Evolutionary conservation across 2,113 vertebrate genomes (phyloP).

Genomic region (Apaloderma vittatum): DNA sequence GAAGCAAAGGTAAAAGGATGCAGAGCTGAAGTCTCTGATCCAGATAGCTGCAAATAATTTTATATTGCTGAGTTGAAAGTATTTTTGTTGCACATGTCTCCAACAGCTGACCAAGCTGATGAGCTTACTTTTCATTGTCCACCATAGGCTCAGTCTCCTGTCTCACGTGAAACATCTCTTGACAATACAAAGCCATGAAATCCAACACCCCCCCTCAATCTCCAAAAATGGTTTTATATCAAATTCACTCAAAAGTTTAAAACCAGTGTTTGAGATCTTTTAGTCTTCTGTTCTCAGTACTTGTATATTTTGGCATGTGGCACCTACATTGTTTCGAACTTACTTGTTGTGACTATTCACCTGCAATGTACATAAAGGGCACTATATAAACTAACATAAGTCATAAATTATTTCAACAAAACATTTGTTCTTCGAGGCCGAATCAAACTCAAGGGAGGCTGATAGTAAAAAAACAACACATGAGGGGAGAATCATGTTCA

Average conservation of each 20-base stretch:
- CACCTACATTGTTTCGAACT: neutral
- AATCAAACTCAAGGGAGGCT: neutral
- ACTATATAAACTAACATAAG: neutral
- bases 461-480: neutral
- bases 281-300: constrained; percentile 5
- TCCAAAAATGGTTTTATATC: neutral
- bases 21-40: neutral
- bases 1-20: neutral
- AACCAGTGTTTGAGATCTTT: neutral
- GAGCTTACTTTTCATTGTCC: neutral
- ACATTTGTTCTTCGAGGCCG: neutral
- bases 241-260: neutral
- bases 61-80: neutral
- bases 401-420: neutral
- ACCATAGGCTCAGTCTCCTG: neutral
- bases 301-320: neutral
- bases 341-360: neutral
- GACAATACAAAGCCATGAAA: neutral
- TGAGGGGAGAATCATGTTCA: neutral
- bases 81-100: neutral
- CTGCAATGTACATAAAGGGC: neutral
- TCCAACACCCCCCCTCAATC: neutral
- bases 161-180: neutral
- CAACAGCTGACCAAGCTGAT: neutral
- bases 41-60: neutral